Evolutionary conservation across 2,888 invertebrate species (phyloP).

Genomic region (Drosophila percnosoma): DNA sequence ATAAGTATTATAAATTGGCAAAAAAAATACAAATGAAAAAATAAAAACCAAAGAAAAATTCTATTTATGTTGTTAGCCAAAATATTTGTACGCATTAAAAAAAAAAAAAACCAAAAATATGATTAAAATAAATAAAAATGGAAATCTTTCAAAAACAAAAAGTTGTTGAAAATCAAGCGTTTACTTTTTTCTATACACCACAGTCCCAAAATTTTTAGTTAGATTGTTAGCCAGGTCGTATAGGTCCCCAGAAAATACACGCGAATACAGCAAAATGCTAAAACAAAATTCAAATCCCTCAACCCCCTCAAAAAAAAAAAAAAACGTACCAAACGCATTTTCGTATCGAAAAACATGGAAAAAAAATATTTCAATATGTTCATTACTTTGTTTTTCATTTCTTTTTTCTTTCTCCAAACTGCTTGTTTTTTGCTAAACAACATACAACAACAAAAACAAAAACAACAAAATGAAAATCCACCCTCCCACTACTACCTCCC

Average conservation of each 20-base stretch:
- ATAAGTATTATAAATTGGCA: slow-evolving; percentile 69
- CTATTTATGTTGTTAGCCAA: slow-evolving; percentile 59
- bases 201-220: slow-evolving; percentile 12
- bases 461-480: slow-evolving; percentile 43
- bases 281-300: slow-evolving; percentile 11
- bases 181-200: slow-evolving; percentile 53
- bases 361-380: slow-evolving; percentile 75
- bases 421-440: slow-evolving; percentile 78
- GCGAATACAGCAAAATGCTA: slow-evolving; percentile 30
- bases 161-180: slow-evolving; percentile 77
- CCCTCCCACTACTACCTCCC: neutral
- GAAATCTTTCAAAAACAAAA: slow-evolving; percentile 45
- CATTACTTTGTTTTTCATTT: slow-evolving; percentile 80
- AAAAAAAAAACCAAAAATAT: slow-evolving; percentile 26
- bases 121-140: slow-evolving; percentile 58
- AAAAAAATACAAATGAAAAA: slow-evolving; percentile 13
- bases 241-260: slow-evolving; percentile 19
- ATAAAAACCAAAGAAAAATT: slow-evolving; percentile 45
- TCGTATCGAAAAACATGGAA: slow-evolving; percentile 46
- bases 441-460: slow-evolving; percentile 59
- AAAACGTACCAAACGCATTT: slow-evolving; percentile 44
- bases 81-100: slow-evolving; percentile 70
- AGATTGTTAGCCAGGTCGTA: slow-evolving; percentile 32
- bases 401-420: slow-evolving; percentile 80
- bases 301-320: neutral